phyloP scores from a whole-genome alignment of 1,140 invertebrate species.

The Hylaeus volcanicus region DNA sequence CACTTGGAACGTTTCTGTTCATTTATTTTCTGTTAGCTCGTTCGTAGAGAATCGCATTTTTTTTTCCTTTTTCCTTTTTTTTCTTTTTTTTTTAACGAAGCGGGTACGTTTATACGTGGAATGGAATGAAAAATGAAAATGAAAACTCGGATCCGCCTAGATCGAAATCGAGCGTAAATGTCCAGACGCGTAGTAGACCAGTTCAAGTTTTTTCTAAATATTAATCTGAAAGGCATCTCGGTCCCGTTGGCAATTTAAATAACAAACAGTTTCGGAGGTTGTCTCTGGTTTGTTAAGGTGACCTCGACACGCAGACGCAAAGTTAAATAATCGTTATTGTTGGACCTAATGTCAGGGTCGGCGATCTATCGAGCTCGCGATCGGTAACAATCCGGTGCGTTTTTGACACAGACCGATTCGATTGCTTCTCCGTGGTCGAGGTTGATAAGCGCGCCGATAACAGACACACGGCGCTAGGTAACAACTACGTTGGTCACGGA shows the following conservation, averaged over 20 bases:
- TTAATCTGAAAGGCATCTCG: slow-evolving; percentile 3
- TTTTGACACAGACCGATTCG: background rate
- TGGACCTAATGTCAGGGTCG: slow-evolving; percentile 26
- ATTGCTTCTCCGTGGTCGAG: background rate
- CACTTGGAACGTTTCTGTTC: background rate
- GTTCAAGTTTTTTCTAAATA: slow-evolving; percentile 14
- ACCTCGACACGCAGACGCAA: background rate
- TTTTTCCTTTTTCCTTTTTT: background rate
- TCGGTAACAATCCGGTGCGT: background rate
- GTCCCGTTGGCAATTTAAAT: slow-evolving; percentile 21
- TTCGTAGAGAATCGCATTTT: background rate
- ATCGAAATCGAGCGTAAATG: background rate
- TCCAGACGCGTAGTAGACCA: background rate
- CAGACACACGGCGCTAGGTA: background rate
- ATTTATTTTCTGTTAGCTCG: background rate
- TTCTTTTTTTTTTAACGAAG: background rate
- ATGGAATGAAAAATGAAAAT: background rate
- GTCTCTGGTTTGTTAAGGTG: slow-evolving; percentile 3
- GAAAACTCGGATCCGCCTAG: background rate
- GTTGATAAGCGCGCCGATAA: background rate
- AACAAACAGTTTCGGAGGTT: slow-evolving; percentile 10
- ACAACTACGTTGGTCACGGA: too few species aligned
- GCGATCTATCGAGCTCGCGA: background rate
- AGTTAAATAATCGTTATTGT: slow-evolving; percentile 12
- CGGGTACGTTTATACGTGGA: too few species aligned